A percentile compares a stretch with the other conserved stretches of the same genome.
phyloP scores from a whole-genome alignment of 2,797 vertebrate species.

The Phyllotis vaccarum region DNA sequence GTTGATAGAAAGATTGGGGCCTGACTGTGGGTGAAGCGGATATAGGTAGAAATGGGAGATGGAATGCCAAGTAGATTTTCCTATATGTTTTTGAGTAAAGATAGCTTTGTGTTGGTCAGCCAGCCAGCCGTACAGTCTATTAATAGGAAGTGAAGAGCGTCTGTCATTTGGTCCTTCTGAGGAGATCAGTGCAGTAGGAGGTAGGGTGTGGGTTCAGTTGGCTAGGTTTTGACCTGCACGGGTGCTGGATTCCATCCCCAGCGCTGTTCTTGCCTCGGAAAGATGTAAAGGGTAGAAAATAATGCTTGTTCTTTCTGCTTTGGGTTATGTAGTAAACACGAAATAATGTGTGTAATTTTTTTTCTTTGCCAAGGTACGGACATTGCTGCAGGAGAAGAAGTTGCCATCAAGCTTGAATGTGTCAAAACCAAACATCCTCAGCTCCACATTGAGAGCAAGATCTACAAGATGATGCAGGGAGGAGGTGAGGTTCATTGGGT shows the following conservation, averaged over 20 bases:
- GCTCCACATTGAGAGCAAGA: constrained; percentile 97
- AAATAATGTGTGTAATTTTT: constrained; percentile 32
- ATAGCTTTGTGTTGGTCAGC: neutral
- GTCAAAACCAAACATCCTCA: constrained; percentile 99
- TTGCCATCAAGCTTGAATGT: constrained; percentile 98
- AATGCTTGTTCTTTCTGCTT: neutral
- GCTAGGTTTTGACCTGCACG: neutral
- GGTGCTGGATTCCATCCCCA: neutral
- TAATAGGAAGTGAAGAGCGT: neutral
- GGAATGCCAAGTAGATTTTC: neutral
- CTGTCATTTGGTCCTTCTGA: neutral
- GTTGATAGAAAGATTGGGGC: neutral
- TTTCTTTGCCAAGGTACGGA: constrained; percentile 92
- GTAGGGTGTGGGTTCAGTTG: neutral
- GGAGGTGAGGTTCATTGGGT: constrained; percentile 89
- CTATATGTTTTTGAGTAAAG: neutral
- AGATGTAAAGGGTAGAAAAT: neutral
- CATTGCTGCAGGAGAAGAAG: constrained; percentile 96
- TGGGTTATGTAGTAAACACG: neutral
- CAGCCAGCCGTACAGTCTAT: neutral
- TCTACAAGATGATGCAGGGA: constrained; percentile 99
- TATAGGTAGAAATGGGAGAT: neutral
- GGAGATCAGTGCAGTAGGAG: neutral
- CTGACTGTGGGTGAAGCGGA: neutral
- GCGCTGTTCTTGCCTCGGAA: neutral